Evolutionary conservation across 2,888 invertebrate species (phyloP).

Genomic region (Ectemnius continuus): DNA sequence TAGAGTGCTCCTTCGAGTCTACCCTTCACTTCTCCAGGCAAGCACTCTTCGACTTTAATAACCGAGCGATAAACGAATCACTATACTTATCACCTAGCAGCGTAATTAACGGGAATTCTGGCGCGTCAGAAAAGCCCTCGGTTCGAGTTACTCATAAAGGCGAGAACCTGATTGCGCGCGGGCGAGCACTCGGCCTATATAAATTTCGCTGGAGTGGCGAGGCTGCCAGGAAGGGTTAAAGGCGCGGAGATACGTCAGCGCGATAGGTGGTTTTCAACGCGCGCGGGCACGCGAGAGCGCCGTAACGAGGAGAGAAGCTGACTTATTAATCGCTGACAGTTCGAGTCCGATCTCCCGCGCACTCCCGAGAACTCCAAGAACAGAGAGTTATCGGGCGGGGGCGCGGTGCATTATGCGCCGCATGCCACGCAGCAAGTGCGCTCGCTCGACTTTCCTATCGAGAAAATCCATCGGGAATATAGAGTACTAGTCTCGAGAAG

Average conservation of each 20-base stretch:
- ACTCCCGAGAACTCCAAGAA: background rate
- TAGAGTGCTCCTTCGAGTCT: no score
- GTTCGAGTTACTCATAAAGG: no score
- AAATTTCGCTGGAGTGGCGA: conserved; percentile 1
- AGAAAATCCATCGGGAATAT: conserved; percentile 50
- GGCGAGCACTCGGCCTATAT: no score
- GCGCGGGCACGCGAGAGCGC: background rate
- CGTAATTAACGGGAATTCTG: no score
- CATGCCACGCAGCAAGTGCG: conserved; percentile 19
- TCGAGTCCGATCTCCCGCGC: background rate
- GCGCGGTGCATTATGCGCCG: conserved; percentile 31
- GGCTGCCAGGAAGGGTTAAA: background rate
- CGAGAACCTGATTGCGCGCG: no score
- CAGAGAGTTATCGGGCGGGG: conserved; percentile 12
- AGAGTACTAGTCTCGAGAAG: conserved; percentile 5
- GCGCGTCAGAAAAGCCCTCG: no score
- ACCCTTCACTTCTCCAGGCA: no score
- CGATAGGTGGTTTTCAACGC: conserved; percentile 1
- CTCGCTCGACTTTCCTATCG: conserved; percentile 33
- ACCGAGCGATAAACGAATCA: no score
- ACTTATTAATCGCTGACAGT: conserved; percentile 22
- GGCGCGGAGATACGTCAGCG: conserved; percentile 2
- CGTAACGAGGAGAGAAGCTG: conserved; percentile 12
- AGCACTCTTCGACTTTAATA: no score
- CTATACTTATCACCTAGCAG: no score